phyloP scores from a whole-genome alignment of 2,888 invertebrate species.

The Camptogramma bilineatum region DNA sequence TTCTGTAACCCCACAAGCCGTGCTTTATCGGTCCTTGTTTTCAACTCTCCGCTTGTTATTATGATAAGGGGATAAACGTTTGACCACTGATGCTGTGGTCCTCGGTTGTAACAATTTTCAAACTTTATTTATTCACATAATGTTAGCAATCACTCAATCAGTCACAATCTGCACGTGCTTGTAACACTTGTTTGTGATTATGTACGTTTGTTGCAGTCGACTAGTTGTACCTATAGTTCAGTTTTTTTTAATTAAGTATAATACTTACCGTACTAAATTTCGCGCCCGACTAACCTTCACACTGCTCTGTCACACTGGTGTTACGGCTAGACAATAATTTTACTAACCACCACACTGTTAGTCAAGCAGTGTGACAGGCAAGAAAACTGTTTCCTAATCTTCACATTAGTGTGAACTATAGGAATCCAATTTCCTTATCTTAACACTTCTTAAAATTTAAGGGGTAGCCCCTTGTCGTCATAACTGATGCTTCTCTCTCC shows the following conservation, averaged over 20 bases:
- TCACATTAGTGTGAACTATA: too few species aligned
- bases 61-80: background rate
- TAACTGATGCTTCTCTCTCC: too few species aligned
- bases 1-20: conserved; percentile 50
- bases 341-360: too few species aligned
- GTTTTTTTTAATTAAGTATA: background rate
- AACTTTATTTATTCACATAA: background rate
- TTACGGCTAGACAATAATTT: too few species aligned
- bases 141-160: background rate
- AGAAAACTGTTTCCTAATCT: too few species aligned
- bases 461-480: too few species aligned
- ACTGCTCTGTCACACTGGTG: too few species aligned
- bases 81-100: conserved; percentile 8
- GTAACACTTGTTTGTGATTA: conserved; percentile 1
- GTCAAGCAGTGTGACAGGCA: too few species aligned
- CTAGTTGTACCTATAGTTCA: background rate
- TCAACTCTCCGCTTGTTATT: background rate
- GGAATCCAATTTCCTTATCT: too few species aligned
- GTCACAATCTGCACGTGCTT: background rate
- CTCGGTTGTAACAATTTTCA: background rate
- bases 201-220: background rate
- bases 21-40: conserved; percentile 45
- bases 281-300: too few species aligned
- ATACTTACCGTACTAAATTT: background rate
- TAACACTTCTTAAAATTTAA: too few species aligned